Conservation (phyloP, 2,113 vertebrate species). For the Protobothrops flavoviridis region DNA sequence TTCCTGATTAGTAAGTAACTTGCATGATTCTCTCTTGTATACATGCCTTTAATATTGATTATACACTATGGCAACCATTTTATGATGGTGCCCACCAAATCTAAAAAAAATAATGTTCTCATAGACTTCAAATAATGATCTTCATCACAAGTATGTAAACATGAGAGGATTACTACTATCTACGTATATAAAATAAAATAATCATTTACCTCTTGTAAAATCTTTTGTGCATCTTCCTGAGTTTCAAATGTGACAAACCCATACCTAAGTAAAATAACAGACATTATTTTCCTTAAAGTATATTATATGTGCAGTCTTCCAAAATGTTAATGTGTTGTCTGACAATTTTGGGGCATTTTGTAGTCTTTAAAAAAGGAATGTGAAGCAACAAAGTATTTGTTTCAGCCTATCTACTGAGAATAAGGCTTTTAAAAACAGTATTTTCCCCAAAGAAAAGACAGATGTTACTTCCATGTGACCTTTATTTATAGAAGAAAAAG, state of each 20-base stretch:
- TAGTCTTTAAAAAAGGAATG: not conserved
- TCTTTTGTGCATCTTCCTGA: constrained; percentile 83
- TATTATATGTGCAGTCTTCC: not conserved
- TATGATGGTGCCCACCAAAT: not conserved
- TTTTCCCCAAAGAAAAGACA: not conserved
- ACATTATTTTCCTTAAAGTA: constrained; percentile 1
- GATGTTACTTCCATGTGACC: not conserved
- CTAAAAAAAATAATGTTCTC: not conserved
- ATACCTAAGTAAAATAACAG: constrained; percentile 74
- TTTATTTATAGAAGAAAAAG: not conserved
- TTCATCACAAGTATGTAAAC: not conserved
- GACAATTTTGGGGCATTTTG: not conserved
- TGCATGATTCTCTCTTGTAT: not conserved
- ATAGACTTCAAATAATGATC: not conserved
- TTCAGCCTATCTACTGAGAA: not conserved
- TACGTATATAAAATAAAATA: not conserved
- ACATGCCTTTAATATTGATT: not conserved
- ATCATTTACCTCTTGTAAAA: constrained; percentile 80
- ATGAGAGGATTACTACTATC: not conserved
- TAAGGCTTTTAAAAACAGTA: not conserved
- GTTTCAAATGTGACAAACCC: constrained; percentile 89
- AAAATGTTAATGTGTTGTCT: not conserved
- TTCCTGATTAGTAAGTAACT: not conserved
- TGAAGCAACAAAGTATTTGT: not conserved
- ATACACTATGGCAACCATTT: not conserved